phyloP scores from a whole-genome alignment of 2,113 vertebrate genomes.

The Emydocephalus ijimae region DNA sequence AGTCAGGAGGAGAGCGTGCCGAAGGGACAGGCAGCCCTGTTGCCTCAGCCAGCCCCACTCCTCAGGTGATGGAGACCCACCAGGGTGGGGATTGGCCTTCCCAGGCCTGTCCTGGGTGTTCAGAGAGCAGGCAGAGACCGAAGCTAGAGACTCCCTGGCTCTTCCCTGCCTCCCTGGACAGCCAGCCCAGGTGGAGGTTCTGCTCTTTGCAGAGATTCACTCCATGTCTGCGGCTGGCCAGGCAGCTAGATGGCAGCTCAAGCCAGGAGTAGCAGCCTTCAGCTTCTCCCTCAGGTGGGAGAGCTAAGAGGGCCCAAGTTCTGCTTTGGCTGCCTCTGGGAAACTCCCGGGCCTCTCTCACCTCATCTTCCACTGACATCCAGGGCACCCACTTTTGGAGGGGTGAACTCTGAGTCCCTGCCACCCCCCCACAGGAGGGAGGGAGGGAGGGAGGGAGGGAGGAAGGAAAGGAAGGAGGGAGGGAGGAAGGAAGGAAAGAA shows the following conservation, averaged over 20 bases:
- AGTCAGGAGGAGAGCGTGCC: neutral
- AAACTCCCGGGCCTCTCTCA: neutral
- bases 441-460: slow-evolving; percentile 21
- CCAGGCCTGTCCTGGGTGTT: neutral
- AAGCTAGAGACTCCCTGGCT: neutral
- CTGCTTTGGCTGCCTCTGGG: neutral
- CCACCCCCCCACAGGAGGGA: neutral
- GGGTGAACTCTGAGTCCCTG: neutral
- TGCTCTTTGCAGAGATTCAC: neutral
- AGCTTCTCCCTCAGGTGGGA: neutral
- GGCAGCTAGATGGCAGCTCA: neutral
- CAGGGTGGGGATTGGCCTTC: neutral
- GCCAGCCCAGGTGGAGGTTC: neutral
- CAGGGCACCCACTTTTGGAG: neutral
- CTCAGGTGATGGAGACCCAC: neutral
- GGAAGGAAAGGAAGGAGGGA: slow-evolving; percentile 33
- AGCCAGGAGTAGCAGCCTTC: neutral
- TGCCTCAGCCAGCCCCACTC: neutral
- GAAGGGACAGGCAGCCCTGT: neutral
- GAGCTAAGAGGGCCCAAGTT: neutral
- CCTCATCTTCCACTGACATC: neutral
- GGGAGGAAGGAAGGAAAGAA: no score
- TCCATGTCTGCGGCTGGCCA: neutral
- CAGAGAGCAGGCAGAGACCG: neutral
- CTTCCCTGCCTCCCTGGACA: neutral